Conservation (phyloP, 2,797 vertebrate genomes). For the Aulostomus chinensis region DNA sequence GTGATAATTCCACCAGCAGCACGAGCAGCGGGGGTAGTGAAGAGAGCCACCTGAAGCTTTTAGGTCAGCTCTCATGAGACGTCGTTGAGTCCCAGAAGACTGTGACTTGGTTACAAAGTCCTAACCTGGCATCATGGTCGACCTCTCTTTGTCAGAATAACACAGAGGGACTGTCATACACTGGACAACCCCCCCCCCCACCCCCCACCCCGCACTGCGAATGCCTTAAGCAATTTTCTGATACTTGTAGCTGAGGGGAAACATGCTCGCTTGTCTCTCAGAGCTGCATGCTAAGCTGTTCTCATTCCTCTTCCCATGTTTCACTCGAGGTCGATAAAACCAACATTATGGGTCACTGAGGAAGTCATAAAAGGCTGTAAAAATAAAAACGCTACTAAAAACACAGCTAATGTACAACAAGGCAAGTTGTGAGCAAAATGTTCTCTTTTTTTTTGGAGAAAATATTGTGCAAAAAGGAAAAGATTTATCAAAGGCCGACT, state of each 20-base stretch:
- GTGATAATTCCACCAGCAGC: slow-evolving; percentile 46
- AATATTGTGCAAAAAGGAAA: too few relatives aligned
- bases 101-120: slow-evolving; percentile 31
- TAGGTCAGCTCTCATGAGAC: slow-evolving; percentile 50
- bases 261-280: slow-evolving; percentile 38
- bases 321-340: slow-evolving; percentile 40
- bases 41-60: slow-evolving; percentile 53
- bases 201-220: slow-evolving; percentile 50
- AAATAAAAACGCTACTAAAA: slow-evolving; percentile 25
- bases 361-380: slow-evolving; percentile 27
- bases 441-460: too few relatives aligned
- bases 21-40: slow-evolving; percentile 23
- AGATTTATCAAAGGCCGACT: too few relatives aligned
- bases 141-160: slow-evolving; percentile 42
- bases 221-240: slow-evolving; percentile 57
- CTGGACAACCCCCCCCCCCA: slow-evolving; percentile 35
- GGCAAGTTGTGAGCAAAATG: too few relatives aligned
- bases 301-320: slow-evolving; percentile 44
- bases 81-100: slow-evolving; percentile 26
- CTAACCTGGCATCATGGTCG: slow-evolving; percentile 36
- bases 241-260: slow-evolving; percentile 41
- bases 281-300: slow-evolving; percentile 47
- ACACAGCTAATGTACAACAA: too few relatives aligned
- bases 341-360: slow-evolving; percentile 33
- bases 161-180: slow-evolving; percentile 34